Evolutionary conservation across 2,888 invertebrate species (phyloP).

Genomic region (Hypena proboscidalis): DNA sequence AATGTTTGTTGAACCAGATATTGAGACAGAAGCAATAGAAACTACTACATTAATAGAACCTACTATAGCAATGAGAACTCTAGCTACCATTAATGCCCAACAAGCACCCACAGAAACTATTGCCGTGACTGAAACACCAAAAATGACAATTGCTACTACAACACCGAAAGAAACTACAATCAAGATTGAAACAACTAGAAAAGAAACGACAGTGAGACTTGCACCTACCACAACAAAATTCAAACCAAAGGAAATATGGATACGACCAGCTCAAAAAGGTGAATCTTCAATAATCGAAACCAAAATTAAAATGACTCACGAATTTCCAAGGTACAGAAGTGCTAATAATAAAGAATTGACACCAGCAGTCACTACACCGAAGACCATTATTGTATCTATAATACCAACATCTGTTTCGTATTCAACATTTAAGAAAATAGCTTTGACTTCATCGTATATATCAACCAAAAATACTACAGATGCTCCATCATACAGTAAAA

Average conservation of each 20-base stretch:
- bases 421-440: constrained; percentile 74
- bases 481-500: constrained; percentile 47
- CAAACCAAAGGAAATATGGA: constrained; percentile 82
- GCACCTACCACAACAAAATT: constrained; percentile 67
- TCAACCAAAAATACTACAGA: constrained; percentile 52
- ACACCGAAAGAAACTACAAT: constrained; percentile 35
- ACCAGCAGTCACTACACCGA: constrained; percentile 67
- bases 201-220: constrained; percentile 60
- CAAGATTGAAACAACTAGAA: constrained; percentile 54
- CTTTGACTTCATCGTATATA: constrained; percentile 63
- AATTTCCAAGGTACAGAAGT: constrained; percentile 56
- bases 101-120: constrained; percentile 12
- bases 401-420: constrained; percentile 80
- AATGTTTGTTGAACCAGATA: constrained; percentile 37
- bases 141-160: constrained; percentile 17
- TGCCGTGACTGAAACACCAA: constrained; percentile 41
- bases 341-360: constrained; percentile 60
- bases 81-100: constrained; percentile 8
- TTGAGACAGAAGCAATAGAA: constrained; percentile 41
- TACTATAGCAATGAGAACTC: background rate
- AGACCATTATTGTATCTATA: constrained; percentile 79
- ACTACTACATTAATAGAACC: constrained; percentile 17
- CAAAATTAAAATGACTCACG: constrained; percentile 60
- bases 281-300: constrained; percentile 62
- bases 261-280: constrained; percentile 80